Percentiles rank a stretch among this genome's conserved stretches.
Evolutionary conservation across 2,113 vertebrate species (phyloP).

Genomic region (Ibidorhyncha struthersii): DNA sequence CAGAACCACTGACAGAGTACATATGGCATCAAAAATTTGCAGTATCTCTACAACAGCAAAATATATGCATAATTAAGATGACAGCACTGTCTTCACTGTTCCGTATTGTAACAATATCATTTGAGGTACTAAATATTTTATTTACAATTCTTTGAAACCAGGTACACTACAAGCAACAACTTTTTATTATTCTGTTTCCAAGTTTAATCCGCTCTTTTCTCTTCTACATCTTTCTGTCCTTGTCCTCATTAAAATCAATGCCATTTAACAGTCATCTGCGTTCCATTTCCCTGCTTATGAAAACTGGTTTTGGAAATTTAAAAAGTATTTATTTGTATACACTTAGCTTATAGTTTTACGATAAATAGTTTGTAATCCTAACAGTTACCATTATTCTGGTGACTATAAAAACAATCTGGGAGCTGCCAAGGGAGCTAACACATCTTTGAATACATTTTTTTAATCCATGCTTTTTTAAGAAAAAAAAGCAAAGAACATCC

Average conservation of each 20-base stretch:
- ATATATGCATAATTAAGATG: neutral
- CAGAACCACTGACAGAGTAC: accelerated
- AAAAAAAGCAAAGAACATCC: neutral
- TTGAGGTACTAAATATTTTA: neutral
- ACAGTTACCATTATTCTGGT: neutral
- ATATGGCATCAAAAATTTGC: neutral
- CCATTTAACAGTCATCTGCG: neutral
- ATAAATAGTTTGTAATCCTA: neutral
- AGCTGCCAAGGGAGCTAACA: neutral
- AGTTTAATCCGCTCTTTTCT: neutral
- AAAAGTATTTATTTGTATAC: neutral
- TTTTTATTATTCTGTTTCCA: neutral
- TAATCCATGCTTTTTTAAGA: neutral
- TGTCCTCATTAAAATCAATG: neutral
- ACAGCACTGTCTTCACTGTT: neutral
- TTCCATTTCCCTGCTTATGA: neutral
- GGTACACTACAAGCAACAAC: neutral
- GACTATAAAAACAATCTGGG: neutral
- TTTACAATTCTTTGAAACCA: neutral
- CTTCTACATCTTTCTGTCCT: neutral
- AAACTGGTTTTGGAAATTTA: neutral
- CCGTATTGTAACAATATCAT: neutral
- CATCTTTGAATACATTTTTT: neutral
- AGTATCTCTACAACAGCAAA: neutral
- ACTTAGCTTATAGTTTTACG: neutral